Conservation (phyloP, 2,888 invertebrate genomes). For the Brenthis hecate region DNA sequence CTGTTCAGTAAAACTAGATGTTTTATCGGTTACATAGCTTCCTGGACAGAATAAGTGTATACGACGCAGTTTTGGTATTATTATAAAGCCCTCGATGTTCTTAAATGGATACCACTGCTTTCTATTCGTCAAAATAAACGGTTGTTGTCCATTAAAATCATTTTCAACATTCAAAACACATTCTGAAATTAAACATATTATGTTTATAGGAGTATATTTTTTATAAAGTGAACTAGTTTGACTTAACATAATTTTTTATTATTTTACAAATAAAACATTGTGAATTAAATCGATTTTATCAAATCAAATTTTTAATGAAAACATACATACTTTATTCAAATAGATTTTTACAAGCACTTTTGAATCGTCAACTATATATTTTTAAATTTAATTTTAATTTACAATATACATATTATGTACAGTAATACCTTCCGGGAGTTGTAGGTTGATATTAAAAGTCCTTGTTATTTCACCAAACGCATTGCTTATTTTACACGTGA, state of each 20-base stretch:
- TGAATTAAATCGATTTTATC: no score
- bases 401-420: no score
- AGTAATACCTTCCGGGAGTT: conserved; percentile 35
- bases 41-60: conserved; percentile 51
- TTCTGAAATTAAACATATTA: conserved; percentile 48
- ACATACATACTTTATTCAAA: no score
- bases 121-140: conserved; percentile 43
- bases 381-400: no score
- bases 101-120: conserved; percentile 37
- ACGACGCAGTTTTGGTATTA: conserved; percentile 43
- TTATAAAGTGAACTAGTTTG: no score
- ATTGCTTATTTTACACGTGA: conserved; percentile 55
- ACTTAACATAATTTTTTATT: no score
- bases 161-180: conserved; percentile 51
- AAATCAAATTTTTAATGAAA: no score
- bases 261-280: no score
- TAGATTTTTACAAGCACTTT: no score
- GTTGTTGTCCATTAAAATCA: conserved; percentile 46
- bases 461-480: conserved; percentile 50
- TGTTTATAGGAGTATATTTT: no score
- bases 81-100: conserved; percentile 41
- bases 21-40: conserved; percentile 42
- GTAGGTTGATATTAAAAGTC: conserved; percentile 47
- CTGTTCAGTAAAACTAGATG: conserved; percentile 24
- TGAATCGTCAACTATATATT: no score